Base-by-base conservation (phyloP, 2,888 invertebrate species). In the Tipula confusa region DNA sequence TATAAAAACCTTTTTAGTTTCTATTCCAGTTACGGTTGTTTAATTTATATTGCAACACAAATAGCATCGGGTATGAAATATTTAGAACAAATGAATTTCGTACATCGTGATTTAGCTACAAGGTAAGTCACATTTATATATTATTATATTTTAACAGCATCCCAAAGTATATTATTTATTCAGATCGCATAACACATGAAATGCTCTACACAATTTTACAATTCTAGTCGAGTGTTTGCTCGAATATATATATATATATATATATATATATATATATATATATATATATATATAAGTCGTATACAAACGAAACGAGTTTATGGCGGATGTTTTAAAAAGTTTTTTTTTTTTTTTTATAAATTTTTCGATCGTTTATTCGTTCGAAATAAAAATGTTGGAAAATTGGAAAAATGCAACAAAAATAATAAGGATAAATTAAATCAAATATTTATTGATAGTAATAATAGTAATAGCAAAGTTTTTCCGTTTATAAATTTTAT, bases 41-140 rank as follows among this genome's bases (percentile, higher is more conserved):
- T 96, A 89, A 93, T 96, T 87, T 95, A 94, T 91, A 95, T 96
- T 93, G 95, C 95, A 85, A 93, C 94, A 85, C 96, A 97, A 91
- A 94, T 97, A 89, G 95, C 96, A 86, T 95, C 96, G 84, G 97
- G 96, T 86, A 96, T 97, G 95, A 95, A 96, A 90, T 95, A 96
- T 90, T 92, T 97, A 88, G 96, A 97, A 90, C 93, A 94, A 86
- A 92, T 94, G 89, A 94, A 94, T 90, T 95, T 95, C 90, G 94
- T 97, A 86, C 96, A 97, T 91, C 93, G 95, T 87, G 96, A 97
- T 91, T 91, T 97, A 87, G 96, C 96, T 86, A 93, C 96, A 86
- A 93, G 94, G 94, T 94, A 91, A 92, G 89, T 88, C 31, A 29
- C 29, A 64, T 64, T 43, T 43, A 15, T 15, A 11, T 24, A n/a